Evolutionary conservation across 2,888 invertebrate genomes (phyloP).

Genomic region (Ectemnius cavifrons): DNA sequence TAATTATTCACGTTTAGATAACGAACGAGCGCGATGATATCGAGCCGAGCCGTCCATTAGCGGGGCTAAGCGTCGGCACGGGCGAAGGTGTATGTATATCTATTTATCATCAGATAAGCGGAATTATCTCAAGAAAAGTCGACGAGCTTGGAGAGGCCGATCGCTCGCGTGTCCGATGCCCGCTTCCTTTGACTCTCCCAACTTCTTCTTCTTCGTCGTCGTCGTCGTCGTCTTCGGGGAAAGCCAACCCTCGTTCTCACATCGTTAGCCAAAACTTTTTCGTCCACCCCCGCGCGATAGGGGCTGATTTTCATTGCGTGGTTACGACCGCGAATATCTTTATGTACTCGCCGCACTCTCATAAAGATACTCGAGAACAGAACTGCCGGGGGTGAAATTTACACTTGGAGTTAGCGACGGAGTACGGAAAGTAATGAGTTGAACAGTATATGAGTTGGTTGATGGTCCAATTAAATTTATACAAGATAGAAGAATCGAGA

Average conservation of each 20-base stretch:
- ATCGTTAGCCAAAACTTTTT: not conserved
- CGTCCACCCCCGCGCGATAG: not conserved
- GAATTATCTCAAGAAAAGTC: conserved; percentile 69
- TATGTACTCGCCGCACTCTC: no score
- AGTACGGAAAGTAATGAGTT: no score
- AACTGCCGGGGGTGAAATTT: no score
- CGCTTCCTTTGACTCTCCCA: conserved; percentile 21
- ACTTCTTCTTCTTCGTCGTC: conserved; percentile 8
- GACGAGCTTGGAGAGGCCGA: conserved; percentile 59
- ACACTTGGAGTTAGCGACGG: no score
- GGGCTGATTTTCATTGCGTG: not conserved
- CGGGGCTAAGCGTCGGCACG: conserved; percentile 59
- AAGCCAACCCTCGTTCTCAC: conserved; percentile 4
- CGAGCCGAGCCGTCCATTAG: conserved; percentile 68
- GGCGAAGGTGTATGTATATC: conserved; percentile 63
- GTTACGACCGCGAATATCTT: no score
- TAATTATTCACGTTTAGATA: conserved; percentile 73
- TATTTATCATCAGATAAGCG: conserved; percentile 71
- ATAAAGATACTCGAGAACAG: no score
- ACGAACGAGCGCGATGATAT: conserved; percentile 68
- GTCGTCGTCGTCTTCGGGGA: conserved; percentile 3
- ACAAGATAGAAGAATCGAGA: no score
- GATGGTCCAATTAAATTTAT: no score
- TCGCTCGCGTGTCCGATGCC: conserved; percentile 66
- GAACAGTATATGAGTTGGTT: no score